Percentiles rank a stretch among this genome's conserved stretches.
Evolutionary conservation across 2,888 invertebrate species (phyloP).

Genomic region (Acronicta psi): DNA sequence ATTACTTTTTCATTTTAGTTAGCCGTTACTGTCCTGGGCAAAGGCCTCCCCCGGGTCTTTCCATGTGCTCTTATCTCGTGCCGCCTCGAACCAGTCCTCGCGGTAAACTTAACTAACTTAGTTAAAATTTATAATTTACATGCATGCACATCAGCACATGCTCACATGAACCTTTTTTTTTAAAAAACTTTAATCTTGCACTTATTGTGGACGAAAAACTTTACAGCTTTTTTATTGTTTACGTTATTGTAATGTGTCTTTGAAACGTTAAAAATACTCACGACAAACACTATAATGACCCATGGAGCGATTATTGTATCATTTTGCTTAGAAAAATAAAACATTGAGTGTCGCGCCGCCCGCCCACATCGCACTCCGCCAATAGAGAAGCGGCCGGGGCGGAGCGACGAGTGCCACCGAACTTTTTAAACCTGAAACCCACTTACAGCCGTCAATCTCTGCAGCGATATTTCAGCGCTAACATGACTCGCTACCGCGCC

Average conservation of each 20-base stretch:
- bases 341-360: conserved; percentile 50
- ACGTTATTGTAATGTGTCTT: conserved; percentile 44
- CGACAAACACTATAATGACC: conserved; percentile 61
- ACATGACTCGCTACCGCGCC: conserved; percentile 66
- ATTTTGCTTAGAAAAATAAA: conserved; percentile 71
- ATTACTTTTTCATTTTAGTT: no score
- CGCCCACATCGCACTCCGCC: conserved; percentile 72
- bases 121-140: no score
- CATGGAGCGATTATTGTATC: conserved; percentile 72
- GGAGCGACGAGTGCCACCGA: conserved; percentile 65
- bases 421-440: conserved; percentile 73
- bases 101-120: no score
- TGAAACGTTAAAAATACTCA: conserved; percentile 60
- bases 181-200: no score
- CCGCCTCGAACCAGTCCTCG: no score
- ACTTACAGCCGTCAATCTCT: conserved; percentile 76
- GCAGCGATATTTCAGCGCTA: conserved; percentile 77
- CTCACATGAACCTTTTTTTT: no score
- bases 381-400: conserved; percentile 72
- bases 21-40: no score
- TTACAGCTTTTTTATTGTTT: conserved; percentile 27
- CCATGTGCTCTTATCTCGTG: no score
- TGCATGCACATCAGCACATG: no score
- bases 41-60: no score
- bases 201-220: conserved; percentile 14